These are phyloP conservation scores for Drosophila pectinifera DNA, from an alignment of 1,140 invertebrate genomes.

Conservation along the genomic window DNA sequence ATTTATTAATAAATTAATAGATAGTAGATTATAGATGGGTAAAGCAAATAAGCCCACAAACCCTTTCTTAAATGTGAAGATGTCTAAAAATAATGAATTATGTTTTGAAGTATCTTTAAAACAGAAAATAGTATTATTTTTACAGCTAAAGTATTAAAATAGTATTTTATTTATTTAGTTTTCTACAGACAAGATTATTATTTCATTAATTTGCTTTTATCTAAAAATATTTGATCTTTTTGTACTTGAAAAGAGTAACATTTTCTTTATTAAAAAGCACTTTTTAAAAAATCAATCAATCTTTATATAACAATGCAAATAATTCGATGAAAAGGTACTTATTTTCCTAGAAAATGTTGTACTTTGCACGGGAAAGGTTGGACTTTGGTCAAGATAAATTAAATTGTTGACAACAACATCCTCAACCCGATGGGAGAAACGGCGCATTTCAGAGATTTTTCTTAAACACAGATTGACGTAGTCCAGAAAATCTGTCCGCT, in stretches of 20 bases:
- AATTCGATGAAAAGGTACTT: neutral
- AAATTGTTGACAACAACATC: constrained; percentile 64
- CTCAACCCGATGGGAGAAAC: constrained; percentile 12
- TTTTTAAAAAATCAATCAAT: neutral
- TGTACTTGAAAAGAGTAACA: neutral
- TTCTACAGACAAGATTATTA: too few species aligned
- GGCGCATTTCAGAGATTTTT: constrained; percentile 45
- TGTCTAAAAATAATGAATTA: too few species aligned
- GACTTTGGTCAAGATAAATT: constrained; percentile 63
- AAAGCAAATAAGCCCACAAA: too few species aligned
- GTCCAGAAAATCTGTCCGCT: constrained; percentile 21
- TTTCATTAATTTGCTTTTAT: too few species aligned
- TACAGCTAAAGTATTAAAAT: too few species aligned
- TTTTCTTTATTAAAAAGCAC: neutral
- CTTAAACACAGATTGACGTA: constrained; percentile 46
- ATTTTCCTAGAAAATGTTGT: constrained; percentile 15
- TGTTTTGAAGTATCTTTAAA: too few species aligned
- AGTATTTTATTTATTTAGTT: too few species aligned
- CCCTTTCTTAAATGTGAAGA: too few species aligned
- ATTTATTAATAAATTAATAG: too few species aligned
- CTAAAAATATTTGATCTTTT: neutral
- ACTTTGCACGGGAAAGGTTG: constrained; percentile 53
- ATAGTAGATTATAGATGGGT: too few species aligned
- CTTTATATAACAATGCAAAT: constrained; percentile 1
- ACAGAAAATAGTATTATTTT: too few species aligned